Base-by-base conservation (phyloP, 2,113 vertebrate species). In the Sula dactylatra region DNA sequence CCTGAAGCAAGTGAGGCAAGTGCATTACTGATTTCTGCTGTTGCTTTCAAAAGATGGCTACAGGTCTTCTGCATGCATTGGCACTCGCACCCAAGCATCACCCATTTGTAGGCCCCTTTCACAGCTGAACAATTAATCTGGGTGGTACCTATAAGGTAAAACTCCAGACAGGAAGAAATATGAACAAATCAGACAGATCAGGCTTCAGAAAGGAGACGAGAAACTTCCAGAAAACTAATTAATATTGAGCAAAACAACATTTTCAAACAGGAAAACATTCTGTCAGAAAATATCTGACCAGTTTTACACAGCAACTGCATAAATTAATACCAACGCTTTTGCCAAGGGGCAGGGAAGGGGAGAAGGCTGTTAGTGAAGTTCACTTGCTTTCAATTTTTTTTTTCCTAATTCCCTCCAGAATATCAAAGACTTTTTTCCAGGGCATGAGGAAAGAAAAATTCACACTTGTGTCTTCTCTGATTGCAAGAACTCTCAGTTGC, bases 351-450 rank as follows among this genome's bases (percentile, higher is more conserved):
- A 91, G 56, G 81, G 69, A 79, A 89, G 52, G 73, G 65, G 52
- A 87, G 44, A 93, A 84, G 54, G 61, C 73, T 91, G 38, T 89
- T 79, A 89, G 65, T 65, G 77, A 86, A 82, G 72, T 94, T 95
- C 77, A 71, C 52, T 92, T 3, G 9, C 76, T 97, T 95, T 88
- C 59, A 67, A 10, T 0, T 21, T 71, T 50, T 34, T 78, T 84
- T 74, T 72, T 72, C 62, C 19, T 82, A 86, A 84, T 88, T 97
- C 86, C 52, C 77, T 89, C 69, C 44, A 89, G 80, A 95, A 76
- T 94, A 96, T 95, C 86, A 96, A 96, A 97, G 69, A 42, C 29
- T 81, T 76, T 80, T 95, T 96, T 86, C 45, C 86, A 94, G 88
- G 83, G 55, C 73, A 88, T 42, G 61, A 92, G 27, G 40, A 84